Percentiles rank a stretch among this genome's conserved stretches.
Evolutionary conservation across 2,888 invertebrate genomes (phyloP).

Genomic region (Leptopilina myrica): DNA sequence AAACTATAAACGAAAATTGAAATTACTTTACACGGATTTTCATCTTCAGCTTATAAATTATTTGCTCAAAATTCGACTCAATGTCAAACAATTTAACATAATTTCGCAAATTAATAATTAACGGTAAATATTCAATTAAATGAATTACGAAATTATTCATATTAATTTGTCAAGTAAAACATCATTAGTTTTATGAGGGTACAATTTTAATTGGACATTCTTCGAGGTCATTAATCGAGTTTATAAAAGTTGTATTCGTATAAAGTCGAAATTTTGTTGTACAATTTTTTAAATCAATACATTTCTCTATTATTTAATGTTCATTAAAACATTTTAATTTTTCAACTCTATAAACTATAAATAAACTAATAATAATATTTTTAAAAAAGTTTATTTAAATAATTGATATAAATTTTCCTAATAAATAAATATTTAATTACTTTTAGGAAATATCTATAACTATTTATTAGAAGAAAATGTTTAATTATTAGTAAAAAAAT

Average conservation of each 20-base stretch:
- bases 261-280: background rate
- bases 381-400: no score
- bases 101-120: background rate
- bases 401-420: no score
- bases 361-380: no score
- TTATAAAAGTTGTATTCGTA: background rate
- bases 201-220: background rate
- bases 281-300: background rate
- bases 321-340: no score
- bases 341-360: no score
- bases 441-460: no score
- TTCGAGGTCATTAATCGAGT: background rate
- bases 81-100: background rate
- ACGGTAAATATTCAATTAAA: background rate
- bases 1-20: no score
- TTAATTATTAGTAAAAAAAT: no score
- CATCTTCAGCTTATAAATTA: background rate
- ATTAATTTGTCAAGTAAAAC: background rate
- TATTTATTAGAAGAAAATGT: no score
- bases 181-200: slow-evolving; percentile 1
- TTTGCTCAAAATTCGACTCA: background rate
- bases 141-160: background rate
- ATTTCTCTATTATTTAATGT: background rate
- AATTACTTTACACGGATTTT: background rate
- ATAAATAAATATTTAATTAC: no score